Conservation (phyloP, 2,797 vertebrate genomes). For the Onychomys torridus region DNA sequence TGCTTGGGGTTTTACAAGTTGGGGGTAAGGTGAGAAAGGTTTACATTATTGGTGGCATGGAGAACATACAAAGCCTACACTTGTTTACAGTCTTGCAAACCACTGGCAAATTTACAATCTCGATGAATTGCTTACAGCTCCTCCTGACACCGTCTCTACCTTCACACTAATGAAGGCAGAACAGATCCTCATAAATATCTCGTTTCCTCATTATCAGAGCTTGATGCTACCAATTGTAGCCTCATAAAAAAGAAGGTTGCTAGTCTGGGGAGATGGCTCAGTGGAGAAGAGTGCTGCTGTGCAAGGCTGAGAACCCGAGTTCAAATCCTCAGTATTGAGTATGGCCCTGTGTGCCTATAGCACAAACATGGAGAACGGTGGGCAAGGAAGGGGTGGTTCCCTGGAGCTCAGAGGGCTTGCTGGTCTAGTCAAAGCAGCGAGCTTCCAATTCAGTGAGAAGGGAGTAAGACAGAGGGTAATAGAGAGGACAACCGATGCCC, state of each 20-base stretch:
- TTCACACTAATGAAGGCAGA: constrained; percentile 88
- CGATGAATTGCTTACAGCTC: constrained; percentile 85
- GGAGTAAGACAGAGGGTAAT: background rate
- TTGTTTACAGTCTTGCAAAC: constrained; percentile 78
- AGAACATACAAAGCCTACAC: background rate
- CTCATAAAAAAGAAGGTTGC: constrained; percentile 82
- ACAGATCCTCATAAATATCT: constrained; percentile 88
- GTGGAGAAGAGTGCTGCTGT: background rate
- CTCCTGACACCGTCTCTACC: constrained; percentile 86
- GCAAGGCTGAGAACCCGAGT: background rate
- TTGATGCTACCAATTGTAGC: constrained; percentile 86
- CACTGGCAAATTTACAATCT: constrained; percentile 86
- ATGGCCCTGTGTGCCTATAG: no score
- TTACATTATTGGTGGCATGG: background rate
- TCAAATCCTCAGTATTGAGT: background rate
- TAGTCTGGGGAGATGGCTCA: background rate
- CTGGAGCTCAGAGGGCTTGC: background rate
- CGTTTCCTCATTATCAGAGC: constrained; percentile 87
- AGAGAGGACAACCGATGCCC: background rate
- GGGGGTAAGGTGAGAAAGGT: background rate
- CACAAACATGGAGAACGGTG: no score
- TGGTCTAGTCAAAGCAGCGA: no score
- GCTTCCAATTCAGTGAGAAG: background rate
- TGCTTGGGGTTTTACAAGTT: constrained; percentile 24
- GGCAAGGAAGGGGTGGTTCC: background rate